Conservation (phyloP, 2,797 vertebrate genomes). For the Vultur gryphus region DNA sequence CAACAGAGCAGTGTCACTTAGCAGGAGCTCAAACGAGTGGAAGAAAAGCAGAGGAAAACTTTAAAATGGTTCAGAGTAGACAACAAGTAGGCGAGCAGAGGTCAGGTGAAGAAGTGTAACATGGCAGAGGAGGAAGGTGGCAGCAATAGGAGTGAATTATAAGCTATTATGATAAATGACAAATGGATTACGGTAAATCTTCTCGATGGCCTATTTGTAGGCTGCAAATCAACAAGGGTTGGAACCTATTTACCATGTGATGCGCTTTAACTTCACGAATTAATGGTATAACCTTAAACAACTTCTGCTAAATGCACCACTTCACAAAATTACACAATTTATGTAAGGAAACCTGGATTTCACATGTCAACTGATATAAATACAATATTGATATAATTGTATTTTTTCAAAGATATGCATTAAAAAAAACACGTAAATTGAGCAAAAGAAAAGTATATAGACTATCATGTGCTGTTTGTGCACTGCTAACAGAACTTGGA, state of each 20-base stretch:
- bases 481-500: not conserved
- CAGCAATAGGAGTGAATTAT: constrained; percentile 30
- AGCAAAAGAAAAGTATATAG: not conserved
- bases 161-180: constrained; percentile 44
- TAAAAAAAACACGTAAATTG: not conserved
- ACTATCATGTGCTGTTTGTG: not conserved
- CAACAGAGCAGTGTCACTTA: not conserved
- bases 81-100: not conserved
- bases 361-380: constrained; percentile 46
- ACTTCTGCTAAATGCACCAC: constrained; percentile 55
- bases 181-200: constrained; percentile 13
- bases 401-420: constrained; percentile 30
- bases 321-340: constrained; percentile 61
- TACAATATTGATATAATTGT: constrained; percentile 34
- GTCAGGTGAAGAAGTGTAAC: constrained; percentile 20
- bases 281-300: constrained; percentile 55
- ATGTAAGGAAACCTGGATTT: constrained; percentile 27
- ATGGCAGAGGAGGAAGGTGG: not conserved
- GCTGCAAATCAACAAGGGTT: constrained; percentile 3
- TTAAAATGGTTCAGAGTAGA: constrained; percentile 14
- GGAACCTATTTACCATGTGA: constrained; percentile 8
- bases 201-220: constrained; percentile 30
- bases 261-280: constrained; percentile 24
- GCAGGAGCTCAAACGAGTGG: not conserved
- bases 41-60: constrained; percentile 18